Evolutionary conservation across 2,113 vertebrate species (phyloP), one percentile per base, ranked within the genome.

Genomic region (Sinocyclocheilus rhinocerous): DNA sequence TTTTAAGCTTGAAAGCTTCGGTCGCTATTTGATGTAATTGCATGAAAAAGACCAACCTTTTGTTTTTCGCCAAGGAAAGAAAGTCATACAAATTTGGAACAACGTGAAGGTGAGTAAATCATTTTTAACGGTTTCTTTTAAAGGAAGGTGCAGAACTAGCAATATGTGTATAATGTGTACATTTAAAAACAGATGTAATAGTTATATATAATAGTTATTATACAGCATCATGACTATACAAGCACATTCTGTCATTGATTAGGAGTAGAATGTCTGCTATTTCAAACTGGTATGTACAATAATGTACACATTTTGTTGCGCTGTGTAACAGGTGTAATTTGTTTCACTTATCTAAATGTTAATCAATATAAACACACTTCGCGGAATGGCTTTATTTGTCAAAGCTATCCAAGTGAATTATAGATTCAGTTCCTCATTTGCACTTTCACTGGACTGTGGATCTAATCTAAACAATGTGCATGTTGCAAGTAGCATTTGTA

Each of bases 121-220:
- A 8, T 12, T 63, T 63, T 63, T 24, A 15, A 4, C 11, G 3
- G 1, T 33, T 69, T 33, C 26, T 33, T 69, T 57, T 57, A 78
- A 36, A 57, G 9, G 10, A 50, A 48, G 3, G 24, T 69, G 13
- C 24, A 59, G 76, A 79, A 39, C 76, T 59, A 79, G 55, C 55
- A 79, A 39, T 61, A 39, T 9, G 26, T 78, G 77, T 79, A 61
- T 79, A 79, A n/a, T n/a, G 26, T 80, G 55, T 80, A 63, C 20
- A 24, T 79, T 61, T 42, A 4, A 15, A 73, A 73, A n/a, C 70
- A 73, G 10, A 42, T 24, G 22, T 63, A 10, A 63, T 63, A 11
- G 9, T 10, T 24, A 9, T 73, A 42, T 63, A 3, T 73, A 42
- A 42, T n/a, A 69, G 29, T 69, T 36, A 26, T 65, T 29, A 48